phyloP scores from a whole-genome alignment of 2,888 invertebrate species.

The Barypeithes pellucidus region DNA sequence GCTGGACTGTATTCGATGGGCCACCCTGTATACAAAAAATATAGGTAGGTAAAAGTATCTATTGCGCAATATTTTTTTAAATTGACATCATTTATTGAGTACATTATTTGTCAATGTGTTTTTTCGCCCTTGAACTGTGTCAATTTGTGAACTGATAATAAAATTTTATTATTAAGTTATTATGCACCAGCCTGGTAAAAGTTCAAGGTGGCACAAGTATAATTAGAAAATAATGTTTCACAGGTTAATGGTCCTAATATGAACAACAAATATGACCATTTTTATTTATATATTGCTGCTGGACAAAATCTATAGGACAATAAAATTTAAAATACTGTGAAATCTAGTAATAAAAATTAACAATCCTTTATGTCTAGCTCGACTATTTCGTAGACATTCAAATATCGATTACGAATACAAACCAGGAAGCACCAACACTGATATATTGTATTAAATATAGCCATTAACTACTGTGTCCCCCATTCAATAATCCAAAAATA shows the following conservation, averaged over 20 bases:
- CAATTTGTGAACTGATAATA: background rate
- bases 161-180: background rate
- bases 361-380: background rate
- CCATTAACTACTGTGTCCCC: background rate
- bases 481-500: slow-evolving; percentile 30
- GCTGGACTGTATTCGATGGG: too few relatives aligned
- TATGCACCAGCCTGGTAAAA: background rate
- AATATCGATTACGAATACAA: slow-evolving; percentile 2
- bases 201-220: background rate
- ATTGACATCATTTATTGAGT: background rate
- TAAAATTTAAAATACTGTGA: too few relatives aligned
- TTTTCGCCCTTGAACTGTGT: background rate
- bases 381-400: background rate
- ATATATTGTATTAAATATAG: slow-evolving; percentile 11
- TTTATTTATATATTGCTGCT: background rate
- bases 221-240: background rate
- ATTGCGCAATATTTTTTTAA: too few relatives aligned
- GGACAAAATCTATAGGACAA: too few relatives aligned
- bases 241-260: background rate
- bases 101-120: background rate
- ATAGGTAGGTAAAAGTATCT: too few relatives aligned
- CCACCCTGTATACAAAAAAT: too few relatives aligned
- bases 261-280: background rate
- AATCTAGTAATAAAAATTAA: too few relatives aligned
- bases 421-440: slow-evolving; percentile 7